Evolutionary conservation across 2,113 vertebrate species (phyloP), one percentile per base, ranked within the genome.

Genomic region (Crotalus horridus): DNA sequence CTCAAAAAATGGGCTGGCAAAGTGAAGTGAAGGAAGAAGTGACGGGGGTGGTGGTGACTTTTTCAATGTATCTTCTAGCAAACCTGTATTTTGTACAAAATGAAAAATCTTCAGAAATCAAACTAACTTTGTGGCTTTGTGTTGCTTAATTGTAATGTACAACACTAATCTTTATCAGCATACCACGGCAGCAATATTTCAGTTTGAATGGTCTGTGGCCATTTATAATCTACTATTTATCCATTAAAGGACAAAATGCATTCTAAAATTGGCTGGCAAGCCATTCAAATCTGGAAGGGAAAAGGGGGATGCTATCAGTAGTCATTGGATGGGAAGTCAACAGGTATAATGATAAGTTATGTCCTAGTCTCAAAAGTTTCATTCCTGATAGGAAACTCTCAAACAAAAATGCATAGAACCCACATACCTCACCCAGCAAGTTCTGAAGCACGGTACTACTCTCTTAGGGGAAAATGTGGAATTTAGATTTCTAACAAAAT

Each of bases 401-500:
- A 2, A 89, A 85, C 55, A 89, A 92, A 81, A 90, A 74, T 86
- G 59, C 12, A 94, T 33, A 92, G 8, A 88, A 90, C 10, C 59
- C 93, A 94, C 89, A 59, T 97, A 97, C 97, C 97, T 98, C 96
- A 95, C 86, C 58, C 96, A 96, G 96, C 96, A 96, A 43, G 94
- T 95, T 96, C 95, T 93, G 96, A 96, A 95, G 94, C 96, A 96
- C 97, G 97, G 96, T 94, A 95, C 96, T 95, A 95, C 92, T 95
- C 97, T 97, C 94, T 97, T 96, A 96, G 90, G 94, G 94, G 94
- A 95, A 96, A 93, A 95, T 96, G 97, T 96, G 97, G 97, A 97
- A 98, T 98, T 97, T 96, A 98, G 97, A 96, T 95, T 94, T 95
- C 89, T 51, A 96, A 94, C 94, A 74, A 94, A 97, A 93, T 61